Conservation (phyloP, 2,888 invertebrate species). For the Salpingus planirostris region DNA sequence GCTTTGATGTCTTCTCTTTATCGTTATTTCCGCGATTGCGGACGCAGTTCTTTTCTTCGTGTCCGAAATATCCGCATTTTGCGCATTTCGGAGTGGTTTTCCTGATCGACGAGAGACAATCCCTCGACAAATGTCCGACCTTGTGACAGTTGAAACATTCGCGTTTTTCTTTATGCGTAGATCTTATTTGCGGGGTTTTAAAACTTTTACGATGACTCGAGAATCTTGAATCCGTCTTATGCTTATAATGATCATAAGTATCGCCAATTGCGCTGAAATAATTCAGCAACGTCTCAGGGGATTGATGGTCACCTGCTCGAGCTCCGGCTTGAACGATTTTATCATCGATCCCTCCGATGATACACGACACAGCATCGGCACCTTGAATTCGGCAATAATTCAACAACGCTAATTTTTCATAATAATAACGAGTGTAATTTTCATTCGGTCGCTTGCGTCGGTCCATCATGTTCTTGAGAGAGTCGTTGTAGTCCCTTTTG, state of each 20-base stretch:
- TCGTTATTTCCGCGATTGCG: too few relatives aligned
- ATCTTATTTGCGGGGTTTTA: too few relatives aligned
- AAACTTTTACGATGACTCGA: too few relatives aligned
- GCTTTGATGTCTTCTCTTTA: too few relatives aligned
- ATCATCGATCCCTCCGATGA: slow-evolving; percentile 18
- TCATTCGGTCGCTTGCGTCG: slow-evolving; percentile 15
- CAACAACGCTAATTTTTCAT: slow-evolving; percentile 16
- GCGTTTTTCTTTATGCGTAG: too few relatives aligned
- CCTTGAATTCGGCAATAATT: slow-evolving; percentile 16
- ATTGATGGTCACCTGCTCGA: slow-evolving; percentile 14
- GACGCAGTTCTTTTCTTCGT: too few relatives aligned
- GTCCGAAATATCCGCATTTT: too few relatives aligned
- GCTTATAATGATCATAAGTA: too few relatives aligned
- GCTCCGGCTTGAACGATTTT: slow-evolving; percentile 13
- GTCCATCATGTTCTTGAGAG: slow-evolving; percentile 14
- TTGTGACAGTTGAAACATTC: too few relatives aligned
- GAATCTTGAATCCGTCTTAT: neutral
- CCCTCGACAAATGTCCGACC: too few relatives aligned
- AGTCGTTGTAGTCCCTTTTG: slow-evolving; percentile 10
- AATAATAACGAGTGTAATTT: slow-evolving; percentile 15
- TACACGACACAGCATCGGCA: slow-evolving; percentile 15
- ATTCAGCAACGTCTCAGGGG: slow-evolving; percentile 8
- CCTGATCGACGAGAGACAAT: too few relatives aligned
- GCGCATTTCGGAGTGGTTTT: too few relatives aligned
- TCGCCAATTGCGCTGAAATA: neutral